Percentiles rank a stretch among this genome's conserved stretches.
Evolutionary conservation across 2,888 invertebrate genomes (phyloP).

Genomic region (Phortica okadai): DNA sequence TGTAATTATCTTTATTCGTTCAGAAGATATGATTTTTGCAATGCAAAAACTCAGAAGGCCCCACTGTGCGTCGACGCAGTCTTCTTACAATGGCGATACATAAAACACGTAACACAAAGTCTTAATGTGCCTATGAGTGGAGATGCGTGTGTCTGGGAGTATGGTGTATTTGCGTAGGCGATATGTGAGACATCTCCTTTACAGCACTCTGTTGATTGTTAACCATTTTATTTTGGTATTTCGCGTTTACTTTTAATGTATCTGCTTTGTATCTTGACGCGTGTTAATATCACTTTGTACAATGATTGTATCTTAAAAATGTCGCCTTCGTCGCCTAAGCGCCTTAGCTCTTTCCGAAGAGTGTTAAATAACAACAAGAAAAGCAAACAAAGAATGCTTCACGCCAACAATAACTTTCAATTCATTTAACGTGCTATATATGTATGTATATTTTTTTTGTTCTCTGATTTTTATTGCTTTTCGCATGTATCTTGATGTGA

Average conservation of each 20-base stretch:
- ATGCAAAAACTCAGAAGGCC: too few relatives aligned
- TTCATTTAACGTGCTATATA: slow-evolving; percentile 34
- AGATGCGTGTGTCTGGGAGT: background rate
- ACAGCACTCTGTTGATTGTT: slow-evolving; percentile 66
- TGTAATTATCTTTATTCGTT: too few relatives aligned
- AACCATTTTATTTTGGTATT: slow-evolving; percentile 26
- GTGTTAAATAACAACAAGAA: background rate
- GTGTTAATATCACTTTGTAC: slow-evolving; percentile 44
- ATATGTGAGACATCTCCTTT: slow-evolving; percentile 40
- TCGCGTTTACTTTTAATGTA: slow-evolving; percentile 49
- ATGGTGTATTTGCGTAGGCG: background rate
- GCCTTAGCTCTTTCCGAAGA: background rate
- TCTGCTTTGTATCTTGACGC: slow-evolving; percentile 39
- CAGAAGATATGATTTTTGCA: too few relatives aligned
- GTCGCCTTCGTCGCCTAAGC: background rate
- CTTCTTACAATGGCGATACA: background rate
- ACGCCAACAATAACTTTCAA: slow-evolving; percentile 40
- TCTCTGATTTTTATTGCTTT: background rate
- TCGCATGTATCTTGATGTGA: background rate
- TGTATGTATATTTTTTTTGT: background rate
- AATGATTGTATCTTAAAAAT: background rate
- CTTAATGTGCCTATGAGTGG: too few relatives aligned
- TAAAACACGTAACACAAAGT: too few relatives aligned
- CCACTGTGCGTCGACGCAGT: background rate
- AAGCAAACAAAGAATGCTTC: slow-evolving; percentile 5